Evolutionary conservation across 2,888 invertebrate species (phyloP).

Genomic region (Anthrax anthrax): DNA sequence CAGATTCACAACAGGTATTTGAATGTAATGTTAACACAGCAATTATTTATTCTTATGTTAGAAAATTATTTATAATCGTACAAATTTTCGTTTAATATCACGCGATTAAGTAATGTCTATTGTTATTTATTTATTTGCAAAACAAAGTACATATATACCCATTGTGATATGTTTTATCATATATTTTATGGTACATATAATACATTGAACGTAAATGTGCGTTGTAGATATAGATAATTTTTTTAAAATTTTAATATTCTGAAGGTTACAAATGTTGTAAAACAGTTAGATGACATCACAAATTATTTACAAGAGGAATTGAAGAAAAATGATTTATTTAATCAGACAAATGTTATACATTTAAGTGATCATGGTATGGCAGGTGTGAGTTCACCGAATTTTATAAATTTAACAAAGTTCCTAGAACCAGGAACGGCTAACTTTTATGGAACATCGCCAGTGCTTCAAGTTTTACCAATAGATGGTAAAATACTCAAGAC

Average conservation of each 20-base stretch:
- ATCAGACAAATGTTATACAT: conserved; percentile 48
- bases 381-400: conserved; percentile 37
- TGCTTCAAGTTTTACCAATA: conserved; percentile 44
- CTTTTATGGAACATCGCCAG: conserved; percentile 40
- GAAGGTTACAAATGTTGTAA: conserved; percentile 28
- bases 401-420: conserved; percentile 42
- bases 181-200: too few relatives aligned
- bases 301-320: conserved; percentile 43
- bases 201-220: too few relatives aligned
- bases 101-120: neutral
- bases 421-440: conserved; percentile 35
- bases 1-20: conserved; percentile 12
- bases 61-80: too few relatives aligned
- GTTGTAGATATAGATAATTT: too few relatives aligned
- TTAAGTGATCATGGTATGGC: conserved; percentile 63
- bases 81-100: too few relatives aligned
- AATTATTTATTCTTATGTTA: neutral
- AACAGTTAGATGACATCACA: conserved; percentile 39
- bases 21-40: neutral
- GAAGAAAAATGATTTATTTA: conserved; percentile 34
- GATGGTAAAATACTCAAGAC: too few relatives aligned
- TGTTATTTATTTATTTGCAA: neutral
- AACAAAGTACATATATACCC: too few relatives aligned
- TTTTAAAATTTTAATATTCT: too few relatives aligned
- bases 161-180: too few relatives aligned